Base-by-base conservation (phyloP, 2,797 vertebrate genomes). In the Sebastes paucispinis region DNA sequence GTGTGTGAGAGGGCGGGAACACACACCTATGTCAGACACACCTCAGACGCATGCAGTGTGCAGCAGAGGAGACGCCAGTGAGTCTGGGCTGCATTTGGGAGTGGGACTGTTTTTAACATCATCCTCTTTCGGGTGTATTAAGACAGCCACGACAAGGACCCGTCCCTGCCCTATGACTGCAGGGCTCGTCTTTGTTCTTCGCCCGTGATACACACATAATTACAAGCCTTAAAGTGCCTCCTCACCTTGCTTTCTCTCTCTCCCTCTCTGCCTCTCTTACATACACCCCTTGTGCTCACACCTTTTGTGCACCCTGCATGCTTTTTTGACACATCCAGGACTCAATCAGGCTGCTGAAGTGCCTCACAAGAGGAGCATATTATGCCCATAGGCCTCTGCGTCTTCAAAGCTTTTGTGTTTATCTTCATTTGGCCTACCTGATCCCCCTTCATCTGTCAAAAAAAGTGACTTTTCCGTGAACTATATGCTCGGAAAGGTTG, bases 141-240 rank as follows among this genome's bases (percentile, higher is more conserved):
- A 91, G 91, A 77, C 77, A 77, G 85, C 91, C 88, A 76, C 64
- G 12, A 82, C 31, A 29, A 87, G 87, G 91, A 91, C 92, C 91
- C 92, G 87, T 94, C 93, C 94, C 94, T 93, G 94, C 87, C 84
- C 90, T 82, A 83, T 95, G 93, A 94, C 96, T 94, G 86, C 93
- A 94, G 95, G 95, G 94, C 92, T 89, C 62, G 4, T 71, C 94
- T 96, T 96, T 96, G 95, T 96, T 96, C 93, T 94, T 71, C 79
- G 34, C 83, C 87, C 62, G 39, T 91, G 93, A 94, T 86, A 87
- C 90, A 91, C 86, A 89, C 93, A 87, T 96, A 95, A 96, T 96
- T 96, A 95, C 93, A 93, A 93, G 90, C 84, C 88, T 94, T 91
- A 91, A 93, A 95, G 88, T 91, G 81, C 74, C 82, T 90, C 80